A percentile compares a stretch with the other conserved stretches of the same genome.
phyloP scores from a whole-genome alignment of 1,140 invertebrate genomes.

The Ptiloglossa arizonensis region DNA sequence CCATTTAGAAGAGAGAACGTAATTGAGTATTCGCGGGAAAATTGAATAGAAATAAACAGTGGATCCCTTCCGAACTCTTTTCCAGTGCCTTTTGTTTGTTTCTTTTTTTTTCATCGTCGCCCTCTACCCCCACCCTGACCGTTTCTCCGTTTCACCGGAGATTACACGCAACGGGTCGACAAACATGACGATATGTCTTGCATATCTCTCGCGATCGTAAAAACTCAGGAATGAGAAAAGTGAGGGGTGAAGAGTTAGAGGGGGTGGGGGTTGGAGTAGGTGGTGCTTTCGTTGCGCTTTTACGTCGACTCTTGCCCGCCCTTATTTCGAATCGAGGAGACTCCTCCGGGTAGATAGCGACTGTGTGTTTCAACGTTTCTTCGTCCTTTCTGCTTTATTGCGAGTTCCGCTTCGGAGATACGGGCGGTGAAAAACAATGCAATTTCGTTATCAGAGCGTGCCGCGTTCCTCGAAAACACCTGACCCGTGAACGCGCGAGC shows the following conservation, averaged over 20 bases:
- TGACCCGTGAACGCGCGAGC: background rate
- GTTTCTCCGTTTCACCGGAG: background rate
- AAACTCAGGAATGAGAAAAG: background rate
- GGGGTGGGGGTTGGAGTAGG: too few relatives aligned
- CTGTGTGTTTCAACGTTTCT: background rate
- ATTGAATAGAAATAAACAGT: background rate
- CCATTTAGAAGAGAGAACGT: background rate
- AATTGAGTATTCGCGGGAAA: background rate
- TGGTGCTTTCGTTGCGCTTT: conserved; percentile 13
- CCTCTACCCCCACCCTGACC: too few relatives aligned
- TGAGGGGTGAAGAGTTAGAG: too few relatives aligned
- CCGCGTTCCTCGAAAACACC: background rate
- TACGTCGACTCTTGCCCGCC: conserved; percentile 1
- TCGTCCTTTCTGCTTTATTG: background rate
- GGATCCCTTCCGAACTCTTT: background rate
- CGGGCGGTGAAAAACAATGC: conserved; percentile 11
- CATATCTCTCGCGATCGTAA: conserved; percentile 30
- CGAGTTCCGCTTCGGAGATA: background rate
- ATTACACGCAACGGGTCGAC: background rate
- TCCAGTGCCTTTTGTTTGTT: background rate
- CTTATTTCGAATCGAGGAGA: background rate
- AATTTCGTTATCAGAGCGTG: conserved; percentile 29
- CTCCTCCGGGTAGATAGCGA: background rate
- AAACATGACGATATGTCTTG: conserved; percentile 48
- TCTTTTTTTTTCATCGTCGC: background rate